Base-by-base conservation (phyloP, 2,113 vertebrate species). In the Prionailurus viverrinus region DNA sequence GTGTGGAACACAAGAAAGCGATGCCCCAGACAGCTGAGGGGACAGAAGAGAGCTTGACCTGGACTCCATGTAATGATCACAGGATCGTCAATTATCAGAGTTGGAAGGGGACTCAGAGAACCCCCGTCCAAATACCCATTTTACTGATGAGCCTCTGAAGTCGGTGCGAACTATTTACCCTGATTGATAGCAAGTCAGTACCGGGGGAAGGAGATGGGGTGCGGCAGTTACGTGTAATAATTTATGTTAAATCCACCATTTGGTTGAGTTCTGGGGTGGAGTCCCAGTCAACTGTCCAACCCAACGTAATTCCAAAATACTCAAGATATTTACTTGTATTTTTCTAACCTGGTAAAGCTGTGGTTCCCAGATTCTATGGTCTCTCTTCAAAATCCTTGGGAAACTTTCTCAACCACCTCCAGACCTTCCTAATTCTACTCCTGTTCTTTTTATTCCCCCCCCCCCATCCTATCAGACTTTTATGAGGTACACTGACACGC, bases 181-280 rank as follows among this genome's bases (percentile, higher is more conserved):
- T 29, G 51, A 84, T 33, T 23, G 58, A 61, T 45, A 41, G 45
- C 19, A 87, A 31, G 4, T n/a, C 25, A 48, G 69, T 23, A n/a
- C 51, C 15, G 4, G 10, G 63, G 23, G 23, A 33, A 69, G 3
- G 14, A 8, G 16, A 5, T 0, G 9, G 25, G 0, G 4, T 8
- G 11, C 14, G 27, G 6, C 5, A 6, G 51, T n/a, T 18, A 58
- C 6, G 39, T 18, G 18, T 65, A 53, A 87, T 48, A 29, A 76
- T 33, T 83, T 41, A 23, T 29, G 13, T 21, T 74, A 83, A 89
- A 25, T 55, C 78, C n/a, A 12, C 33, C 16, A 48, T 41, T 31
- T 61, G 48, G 27, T 33, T 86, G 83, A 41, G 4, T 78, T 55
- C 51, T 33, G 25, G 61, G 21, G 25, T 81, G 7, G 27, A 76